phyloP scores from a whole-genome alignment of 2,113 vertebrate species.

The Tychaedon coryphoeus region DNA sequence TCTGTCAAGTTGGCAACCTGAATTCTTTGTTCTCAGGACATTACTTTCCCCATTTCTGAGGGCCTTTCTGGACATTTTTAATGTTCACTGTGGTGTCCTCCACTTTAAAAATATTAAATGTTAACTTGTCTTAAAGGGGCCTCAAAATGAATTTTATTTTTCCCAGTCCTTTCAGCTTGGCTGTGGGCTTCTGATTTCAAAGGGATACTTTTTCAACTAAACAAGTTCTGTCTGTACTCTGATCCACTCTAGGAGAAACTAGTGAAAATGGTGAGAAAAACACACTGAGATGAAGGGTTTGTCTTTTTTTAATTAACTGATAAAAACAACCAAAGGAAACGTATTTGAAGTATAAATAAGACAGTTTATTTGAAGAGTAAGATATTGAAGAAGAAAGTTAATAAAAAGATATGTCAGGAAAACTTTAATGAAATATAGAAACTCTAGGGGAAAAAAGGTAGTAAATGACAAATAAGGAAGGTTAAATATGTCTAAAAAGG shows the following conservation, averaged over 20 bases:
- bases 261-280: background rate
- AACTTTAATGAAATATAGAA: background rate
- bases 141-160: background rate
- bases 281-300: background rate
- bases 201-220: background rate
- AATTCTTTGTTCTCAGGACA: background rate
- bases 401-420: background rate
- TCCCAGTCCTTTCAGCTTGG: background rate
- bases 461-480: background rate
- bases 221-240: background rate
- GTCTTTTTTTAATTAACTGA: conserved; percentile 9
- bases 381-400: conserved; percentile 10
- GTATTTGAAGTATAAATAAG: conserved; percentile 41
- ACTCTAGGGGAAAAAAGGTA: background rate
- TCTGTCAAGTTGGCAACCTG: background rate
- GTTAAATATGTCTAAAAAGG: background rate
- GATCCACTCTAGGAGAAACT: background rate
- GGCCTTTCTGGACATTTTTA: background rate
- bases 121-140: background rate
- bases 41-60: background rate
- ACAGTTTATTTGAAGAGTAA: conserved; percentile 20
- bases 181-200: background rate
- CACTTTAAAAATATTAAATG: background rate
- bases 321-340: background rate
- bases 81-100: background rate